A percentile compares a stretch with the other conserved stretches of the same genome.
Conservation (phyloP, 30 jellyfish, hydroid and myxozoan genomes). For the Cassiopea andromeda region DNA sequence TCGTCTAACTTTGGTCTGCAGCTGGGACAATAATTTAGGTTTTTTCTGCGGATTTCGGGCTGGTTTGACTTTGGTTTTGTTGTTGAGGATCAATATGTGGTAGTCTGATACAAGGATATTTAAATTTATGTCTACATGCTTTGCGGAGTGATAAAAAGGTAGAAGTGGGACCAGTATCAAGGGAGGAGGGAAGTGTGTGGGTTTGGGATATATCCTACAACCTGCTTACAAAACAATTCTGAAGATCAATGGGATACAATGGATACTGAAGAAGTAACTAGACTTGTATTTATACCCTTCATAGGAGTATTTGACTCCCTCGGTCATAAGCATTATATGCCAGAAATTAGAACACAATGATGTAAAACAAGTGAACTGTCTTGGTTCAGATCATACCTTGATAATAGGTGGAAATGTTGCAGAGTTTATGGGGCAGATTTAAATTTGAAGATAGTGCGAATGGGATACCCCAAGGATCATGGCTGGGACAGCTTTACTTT, state of each 20-base stretch:
- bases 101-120: too few relatives aligned
- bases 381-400: constrained; percentile 4
- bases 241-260: neutral
- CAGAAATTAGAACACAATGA: constrained; percentile 1
- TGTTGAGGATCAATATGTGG: too few relatives aligned
- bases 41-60: too few relatives aligned
- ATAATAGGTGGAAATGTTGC: neutral
- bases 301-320: constrained; percentile 1
- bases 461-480: constrained; percentile 11
- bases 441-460: neutral
- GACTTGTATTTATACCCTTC: neutral
- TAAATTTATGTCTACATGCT: too few relatives aligned
- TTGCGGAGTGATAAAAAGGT: too few relatives aligned
- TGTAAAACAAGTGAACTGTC: neutral
- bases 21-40: too few relatives aligned
- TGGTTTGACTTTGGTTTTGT: too few relatives aligned
- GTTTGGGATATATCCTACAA: neutral
- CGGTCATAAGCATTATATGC: neutral
- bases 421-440: neutral
- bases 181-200: too few relatives aligned
- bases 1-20: too few relatives aligned
- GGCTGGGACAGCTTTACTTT: neutral
- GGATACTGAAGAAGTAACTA: constrained; percentile 25
- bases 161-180: too few relatives aligned
- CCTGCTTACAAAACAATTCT: neutral